Percentiles rank a stretch among this genome's conserved stretches.
These are phyloP conservation scores for Amblyopsis rosae DNA, from an alignment of 2,113 vertebrate species.

Conservation along the genomic window DNA sequence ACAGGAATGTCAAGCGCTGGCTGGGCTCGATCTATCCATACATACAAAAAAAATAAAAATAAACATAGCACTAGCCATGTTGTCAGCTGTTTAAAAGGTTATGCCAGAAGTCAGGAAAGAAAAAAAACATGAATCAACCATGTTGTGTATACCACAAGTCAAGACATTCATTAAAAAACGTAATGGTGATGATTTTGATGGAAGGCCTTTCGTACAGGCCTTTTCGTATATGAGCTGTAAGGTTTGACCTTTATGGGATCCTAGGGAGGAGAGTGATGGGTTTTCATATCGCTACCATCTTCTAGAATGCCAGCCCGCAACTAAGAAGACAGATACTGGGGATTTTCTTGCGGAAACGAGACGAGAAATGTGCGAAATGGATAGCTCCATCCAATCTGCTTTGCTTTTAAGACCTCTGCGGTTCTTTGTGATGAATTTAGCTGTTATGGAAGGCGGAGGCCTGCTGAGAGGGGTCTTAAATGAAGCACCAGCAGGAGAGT, in stretches of 20 bases:
- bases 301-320: constrained; percentile 42
- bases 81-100: too few relatives aligned
- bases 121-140: too few relatives aligned
- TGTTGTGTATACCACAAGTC: too few relatives aligned
- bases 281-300: constrained; percentile 36
- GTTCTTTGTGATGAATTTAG: constrained; percentile 58
- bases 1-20: too few relatives aligned
- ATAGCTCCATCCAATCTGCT: constrained; percentile 42
- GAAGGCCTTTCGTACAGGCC: constrained; percentile 18
- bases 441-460: constrained; percentile 63
- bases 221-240: constrained; percentile 25
- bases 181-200: constrained; percentile 27
- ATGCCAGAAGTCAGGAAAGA: too few relatives aligned
- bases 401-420: constrained; percentile 42
- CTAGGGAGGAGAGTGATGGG: constrained; percentile 26
- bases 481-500: constrained; percentile 19
- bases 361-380: constrained; percentile 36
- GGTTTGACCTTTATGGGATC: constrained; percentile 53
- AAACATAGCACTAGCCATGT: too few relatives aligned
- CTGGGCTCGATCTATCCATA: too few relatives aligned
- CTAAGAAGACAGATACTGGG: constrained; percentile 44
- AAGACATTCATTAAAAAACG: neutral
- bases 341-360: constrained; percentile 43
- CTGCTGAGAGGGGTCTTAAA: constrained; percentile 42
- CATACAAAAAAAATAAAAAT: too few relatives aligned